These are phyloP conservation scores for Coelopa pilipes DNA, from an alignment of 2,888 invertebrate species.

Conservation along the genomic window DNA sequence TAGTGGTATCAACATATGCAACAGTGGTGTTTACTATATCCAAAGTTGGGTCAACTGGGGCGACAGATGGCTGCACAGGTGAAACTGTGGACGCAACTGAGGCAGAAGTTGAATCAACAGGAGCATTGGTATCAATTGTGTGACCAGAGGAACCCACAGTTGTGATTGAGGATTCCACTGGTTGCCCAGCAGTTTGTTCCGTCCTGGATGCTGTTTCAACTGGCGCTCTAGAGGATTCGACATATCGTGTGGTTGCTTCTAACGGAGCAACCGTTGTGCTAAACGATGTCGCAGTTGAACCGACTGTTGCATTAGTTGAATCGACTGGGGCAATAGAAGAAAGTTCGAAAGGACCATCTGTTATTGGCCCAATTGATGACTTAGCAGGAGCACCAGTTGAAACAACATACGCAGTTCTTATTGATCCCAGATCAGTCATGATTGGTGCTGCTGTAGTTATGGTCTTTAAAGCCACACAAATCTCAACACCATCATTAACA, in stretches of 20 bases:
- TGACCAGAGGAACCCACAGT: neutral
- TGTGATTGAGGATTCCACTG: neutral
- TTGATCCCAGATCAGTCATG: constrained; percentile 34
- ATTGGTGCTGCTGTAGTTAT: constrained; percentile 41
- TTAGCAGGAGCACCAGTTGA: constrained; percentile 28
- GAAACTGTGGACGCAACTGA: neutral
- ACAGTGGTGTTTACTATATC: too few species aligned
- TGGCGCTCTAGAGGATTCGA: constrained; percentile 12
- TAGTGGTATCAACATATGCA: constrained; percentile 31
- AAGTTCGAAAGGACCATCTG: constrained; percentile 2
- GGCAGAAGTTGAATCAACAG: neutral
- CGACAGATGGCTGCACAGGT: neutral
- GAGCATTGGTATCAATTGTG: neutral
- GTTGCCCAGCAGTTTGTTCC: neutral
- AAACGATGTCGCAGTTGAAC: neutral
- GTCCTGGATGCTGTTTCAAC: neutral
- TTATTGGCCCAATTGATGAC: constrained; percentile 15
- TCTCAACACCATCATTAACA: constrained; percentile 57
- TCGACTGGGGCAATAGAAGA: neutral
- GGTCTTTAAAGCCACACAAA: constrained; percentile 56
- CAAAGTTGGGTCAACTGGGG: neutral
- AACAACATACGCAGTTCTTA: constrained; percentile 16
- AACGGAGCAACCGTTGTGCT: constrained; percentile 10
- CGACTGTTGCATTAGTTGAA: neutral
- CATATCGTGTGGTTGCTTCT: constrained; percentile 24